These are phyloP conservation scores for Hemichromis elongatus DNA, from an alignment of 2,113 vertebrate genomes.

Conservation along the genomic window DNA sequence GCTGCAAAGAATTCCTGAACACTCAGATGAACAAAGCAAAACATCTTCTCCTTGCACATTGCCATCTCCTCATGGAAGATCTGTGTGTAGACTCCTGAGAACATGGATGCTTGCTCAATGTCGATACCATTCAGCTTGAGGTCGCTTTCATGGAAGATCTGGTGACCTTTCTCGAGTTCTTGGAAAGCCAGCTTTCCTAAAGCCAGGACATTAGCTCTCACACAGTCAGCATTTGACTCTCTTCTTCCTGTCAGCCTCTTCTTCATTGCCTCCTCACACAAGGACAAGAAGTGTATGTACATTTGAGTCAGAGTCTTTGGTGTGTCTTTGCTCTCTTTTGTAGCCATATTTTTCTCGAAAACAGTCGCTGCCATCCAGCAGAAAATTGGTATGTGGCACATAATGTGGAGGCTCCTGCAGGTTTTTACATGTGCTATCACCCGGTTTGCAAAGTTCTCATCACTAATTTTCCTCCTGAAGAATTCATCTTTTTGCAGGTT, in stretches of 20 bases:
- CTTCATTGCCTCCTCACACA: slow-evolving; percentile 22
- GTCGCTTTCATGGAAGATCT: slow-evolving; percentile 61
- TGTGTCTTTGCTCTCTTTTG: neutral
- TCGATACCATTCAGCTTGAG: slow-evolving; percentile 27
- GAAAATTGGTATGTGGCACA: slow-evolving; percentile 69
- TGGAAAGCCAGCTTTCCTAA: slow-evolving; percentile 58
- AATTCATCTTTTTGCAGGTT: slow-evolving; percentile 60
- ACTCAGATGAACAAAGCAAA: slow-evolving; percentile 60
- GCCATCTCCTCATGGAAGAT: slow-evolving; percentile 51
- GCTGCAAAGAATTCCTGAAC: slow-evolving; percentile 66
- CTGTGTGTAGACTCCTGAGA: slow-evolving; percentile 61
- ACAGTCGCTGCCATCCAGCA: slow-evolving; percentile 52
- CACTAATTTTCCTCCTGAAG: slow-evolving; percentile 41
- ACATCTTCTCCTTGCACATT: slow-evolving; percentile 45
- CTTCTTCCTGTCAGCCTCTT: neutral
- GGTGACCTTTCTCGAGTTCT: slow-evolving; percentile 43
- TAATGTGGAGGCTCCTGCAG: slow-evolving; percentile 62
- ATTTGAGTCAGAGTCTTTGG: slow-evolving; percentile 62
- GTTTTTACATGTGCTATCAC: slow-evolving; percentile 54
- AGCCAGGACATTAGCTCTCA: slow-evolving; percentile 24
- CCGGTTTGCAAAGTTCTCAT: slow-evolving; percentile 5
- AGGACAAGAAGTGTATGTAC: slow-evolving; percentile 56
- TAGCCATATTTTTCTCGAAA: slow-evolving; percentile 17
- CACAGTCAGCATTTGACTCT: neutral
- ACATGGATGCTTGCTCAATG: slow-evolving; percentile 15